Evolutionary conservation across 2,888 invertebrate genomes (phyloP).

Genomic region (Hirtodrosophila trivittata): DNA sequence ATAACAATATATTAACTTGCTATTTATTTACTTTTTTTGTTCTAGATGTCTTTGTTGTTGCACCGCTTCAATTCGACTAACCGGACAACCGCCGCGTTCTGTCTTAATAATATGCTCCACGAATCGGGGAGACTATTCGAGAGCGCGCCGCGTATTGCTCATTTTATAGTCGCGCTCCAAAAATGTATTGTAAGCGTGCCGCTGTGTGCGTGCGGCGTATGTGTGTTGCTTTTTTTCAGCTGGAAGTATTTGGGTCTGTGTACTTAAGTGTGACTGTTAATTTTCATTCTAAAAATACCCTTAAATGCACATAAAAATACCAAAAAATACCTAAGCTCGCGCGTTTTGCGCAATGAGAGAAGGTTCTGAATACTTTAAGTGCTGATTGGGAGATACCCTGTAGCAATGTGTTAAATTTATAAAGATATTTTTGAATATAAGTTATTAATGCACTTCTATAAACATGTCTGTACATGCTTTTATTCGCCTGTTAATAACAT

Average conservation of each 20-base stretch:
- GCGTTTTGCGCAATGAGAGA: no score
- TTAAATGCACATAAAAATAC: neutral
- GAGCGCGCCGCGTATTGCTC: conserved; percentile 44
- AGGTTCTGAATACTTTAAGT: no score
- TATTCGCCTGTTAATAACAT: no score
- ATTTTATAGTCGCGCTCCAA: conserved; percentile 61
- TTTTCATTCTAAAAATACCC: neutral
- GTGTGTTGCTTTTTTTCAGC: conserved; percentile 31
- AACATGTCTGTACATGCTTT: no score
- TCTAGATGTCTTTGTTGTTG: conserved; percentile 37
- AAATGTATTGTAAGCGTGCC: conserved; percentile 17
- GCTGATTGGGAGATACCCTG: no score
- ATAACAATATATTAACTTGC: conserved; percentile 35
- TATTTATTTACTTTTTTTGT: conserved; percentile 48
- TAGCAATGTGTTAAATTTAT: no score
- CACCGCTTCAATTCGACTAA: conserved; percentile 48
- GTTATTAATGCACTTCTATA: no score
- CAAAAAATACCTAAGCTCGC: conserved; percentile 7
- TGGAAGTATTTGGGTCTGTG: conserved; percentile 35
- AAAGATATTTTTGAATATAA: no score
- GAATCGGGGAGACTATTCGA: conserved; percentile 51
- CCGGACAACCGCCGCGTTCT: conserved; percentile 24
- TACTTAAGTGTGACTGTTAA: conserved; percentile 29
- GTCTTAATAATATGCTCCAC: conserved; percentile 42
- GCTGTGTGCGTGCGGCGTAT: conserved; percentile 8